Base-by-base conservation (phyloP, 1,140 invertebrate genomes). In the Triops cancriformis region DNA sequence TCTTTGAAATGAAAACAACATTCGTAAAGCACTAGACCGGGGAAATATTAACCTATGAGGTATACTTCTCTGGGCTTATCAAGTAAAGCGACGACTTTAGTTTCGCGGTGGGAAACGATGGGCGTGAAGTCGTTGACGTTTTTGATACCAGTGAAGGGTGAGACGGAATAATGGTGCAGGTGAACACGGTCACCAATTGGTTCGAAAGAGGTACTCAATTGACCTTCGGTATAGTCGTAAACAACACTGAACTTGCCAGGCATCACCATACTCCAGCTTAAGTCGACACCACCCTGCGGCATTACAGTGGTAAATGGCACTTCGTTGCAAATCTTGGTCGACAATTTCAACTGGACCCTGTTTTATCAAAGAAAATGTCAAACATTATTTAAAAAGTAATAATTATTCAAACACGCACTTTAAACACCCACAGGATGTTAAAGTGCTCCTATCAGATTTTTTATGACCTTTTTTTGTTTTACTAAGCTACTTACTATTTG, bases 51-150 rank as follows among this genome's bases (percentile, higher is more conserved):
- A n/a, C n/a, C n/a, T 28, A 42, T 43, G 26, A 42, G 26, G 4
- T 28, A 2, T 76, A 76, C 74, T 42, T 76, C 74, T 76, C 31
- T 76, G 11, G 73, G 72, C 26, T 23, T 78, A 37, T 74, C 41
- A 7, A 78, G 42, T 11, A 78, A 73, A 23, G 72, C 45, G 26
- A 78, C 31, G 7, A 73, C 72, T 28, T 78, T 78, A 23, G 77
- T 78, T 74, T 78, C 77, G 18, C 41, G 26, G 10, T 74, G 73
- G 10, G 74, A 27, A 41, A 78, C n/a, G 26, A 73, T 42, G 11
- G 77, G 77, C 14, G 77, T 78, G 73, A 73, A 78, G 43, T 78
- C 77, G 26, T 73, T 73, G n/a, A 78, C 12, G 26, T 73, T 78
- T 37, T 73, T 73, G 72, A 78, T 45, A 26, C 72, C 74, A 31